Percentiles rank a stretch among this genome's conserved stretches.
phyloP scores from a whole-genome alignment of 2,797 vertebrate species.

The Zenarchopterus dispar region DNA sequence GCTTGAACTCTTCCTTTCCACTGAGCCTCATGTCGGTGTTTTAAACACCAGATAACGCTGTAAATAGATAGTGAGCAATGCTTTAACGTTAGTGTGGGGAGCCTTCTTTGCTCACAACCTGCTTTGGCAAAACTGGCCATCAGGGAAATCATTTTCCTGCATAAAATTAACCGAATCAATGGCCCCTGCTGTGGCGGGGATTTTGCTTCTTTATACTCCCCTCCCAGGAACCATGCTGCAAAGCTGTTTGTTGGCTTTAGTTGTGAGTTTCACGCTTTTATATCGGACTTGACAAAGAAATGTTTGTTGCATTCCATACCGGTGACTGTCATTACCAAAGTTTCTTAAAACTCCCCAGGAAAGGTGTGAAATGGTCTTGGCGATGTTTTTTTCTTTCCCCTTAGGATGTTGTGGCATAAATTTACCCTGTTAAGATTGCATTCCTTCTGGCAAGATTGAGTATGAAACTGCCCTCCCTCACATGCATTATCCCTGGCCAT shows the following conservation, averaged over 20 bases:
- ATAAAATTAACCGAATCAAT: constrained; percentile 86
- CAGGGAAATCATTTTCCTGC: constrained; percentile 83
- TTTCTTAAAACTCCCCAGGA: constrained; percentile 52
- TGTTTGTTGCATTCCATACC: constrained; percentile 54
- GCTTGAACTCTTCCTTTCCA: constrained; percentile 6
- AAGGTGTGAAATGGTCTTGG: constrained; percentile 53
- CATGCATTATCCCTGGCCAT: constrained; percentile 52
- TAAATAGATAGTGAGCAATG: constrained; percentile 69
- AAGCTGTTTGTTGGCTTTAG: constrained; percentile 64
- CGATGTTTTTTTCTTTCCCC: constrained; percentile 11
- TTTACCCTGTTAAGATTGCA: constrained; percentile 16
- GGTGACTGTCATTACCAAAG: constrained; percentile 66
- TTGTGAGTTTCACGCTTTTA: constrained; percentile 63
- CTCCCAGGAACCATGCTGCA: constrained; percentile 57
- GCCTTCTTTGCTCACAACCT: constrained; percentile 65
- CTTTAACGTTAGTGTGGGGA: constrained; percentile 76
- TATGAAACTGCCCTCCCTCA: constrained; percentile 62
- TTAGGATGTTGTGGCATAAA: constrained; percentile 48
- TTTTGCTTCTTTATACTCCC: constrained; percentile 72
- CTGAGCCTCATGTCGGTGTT: constrained; percentile 21
- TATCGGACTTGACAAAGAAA: constrained; percentile 53
- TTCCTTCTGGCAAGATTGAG: constrained; percentile 56
- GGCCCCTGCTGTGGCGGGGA: constrained; percentile 74
- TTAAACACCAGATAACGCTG: constrained; percentile 57
- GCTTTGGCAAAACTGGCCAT: constrained; percentile 73